Conservation (phyloP, 2,888 invertebrate species). For the Athripsodes cinereus region DNA sequence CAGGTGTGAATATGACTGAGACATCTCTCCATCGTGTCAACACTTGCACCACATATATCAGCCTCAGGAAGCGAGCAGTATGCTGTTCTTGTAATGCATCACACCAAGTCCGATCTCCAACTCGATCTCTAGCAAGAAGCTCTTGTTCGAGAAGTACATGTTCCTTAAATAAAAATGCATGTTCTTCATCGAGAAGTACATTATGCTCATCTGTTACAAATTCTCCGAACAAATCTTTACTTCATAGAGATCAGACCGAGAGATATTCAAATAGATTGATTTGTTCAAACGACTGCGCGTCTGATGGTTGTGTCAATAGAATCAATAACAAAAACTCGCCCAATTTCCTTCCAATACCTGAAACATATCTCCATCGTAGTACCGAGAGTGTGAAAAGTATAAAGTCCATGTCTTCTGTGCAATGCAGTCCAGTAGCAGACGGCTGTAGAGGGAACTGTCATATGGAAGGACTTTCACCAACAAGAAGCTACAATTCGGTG, state of each 20-base stretch:
- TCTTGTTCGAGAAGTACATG: constrained; percentile 25
- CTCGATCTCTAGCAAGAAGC: constrained; percentile 28
- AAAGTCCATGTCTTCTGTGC: constrained; percentile 4
- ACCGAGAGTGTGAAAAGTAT: constrained; percentile 3
- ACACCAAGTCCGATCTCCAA: constrained; percentile 33
- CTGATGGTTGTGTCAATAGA: constrained; percentile 19
- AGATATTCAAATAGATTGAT: not conserved
- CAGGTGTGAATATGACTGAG: constrained; percentile 39
- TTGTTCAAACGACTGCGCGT: constrained; percentile 8
- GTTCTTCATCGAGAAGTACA: constrained; percentile 7
- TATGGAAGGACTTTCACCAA: constrained; percentile 1
- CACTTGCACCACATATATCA: constrained; percentile 58
- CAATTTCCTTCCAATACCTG: constrained; percentile 12
- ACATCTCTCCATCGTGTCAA: constrained; percentile 55
- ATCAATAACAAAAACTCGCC: constrained; percentile 3
- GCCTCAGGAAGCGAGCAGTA: constrained; percentile 41
- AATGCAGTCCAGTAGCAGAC: not conserved
- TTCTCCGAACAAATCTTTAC: constrained; percentile 18
- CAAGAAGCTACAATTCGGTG: constrained; percentile 1
- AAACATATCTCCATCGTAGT: not conserved
- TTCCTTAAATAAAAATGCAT: constrained; percentile 20
- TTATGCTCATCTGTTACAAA: constrained; percentile 4
- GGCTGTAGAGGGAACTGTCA: constrained; percentile 8
- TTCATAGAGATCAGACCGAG: constrained; percentile 6
- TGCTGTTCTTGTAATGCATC: constrained; percentile 23